A percentile compares a stretch with the other conserved stretches of the same genome.
These are phyloP conservation scores for Tiliqua scincoides DNA, from an alignment of 2,113 vertebrate genomes.

Conservation along the genomic window DNA sequence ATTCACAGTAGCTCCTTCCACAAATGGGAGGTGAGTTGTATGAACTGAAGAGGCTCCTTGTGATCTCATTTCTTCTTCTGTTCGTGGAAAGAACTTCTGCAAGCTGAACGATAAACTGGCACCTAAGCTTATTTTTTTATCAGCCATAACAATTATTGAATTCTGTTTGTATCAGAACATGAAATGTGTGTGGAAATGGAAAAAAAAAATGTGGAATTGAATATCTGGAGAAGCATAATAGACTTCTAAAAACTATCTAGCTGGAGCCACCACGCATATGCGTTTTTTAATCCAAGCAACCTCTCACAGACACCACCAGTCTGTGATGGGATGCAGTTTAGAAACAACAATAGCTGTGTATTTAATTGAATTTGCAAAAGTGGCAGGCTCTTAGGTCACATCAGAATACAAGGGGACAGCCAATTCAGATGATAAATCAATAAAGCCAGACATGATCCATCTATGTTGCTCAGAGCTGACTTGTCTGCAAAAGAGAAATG, in stretches of 20 bases:
- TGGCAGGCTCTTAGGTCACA: not conserved
- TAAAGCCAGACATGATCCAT: conserved; percentile 17
- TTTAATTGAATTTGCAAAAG: conserved; percentile 16
- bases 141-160: not conserved
- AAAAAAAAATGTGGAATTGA: not conserved
- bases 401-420: conserved; percentile 2
- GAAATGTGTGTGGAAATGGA: not conserved
- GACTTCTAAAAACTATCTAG: too few relatives aligned
- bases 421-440: conserved; percentile 28
- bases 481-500: conserved; percentile 12
- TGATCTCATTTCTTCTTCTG: too few relatives aligned
- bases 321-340: too few relatives aligned
- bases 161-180: not conserved
- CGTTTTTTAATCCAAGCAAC: not conserved
- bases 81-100: too few relatives aligned
- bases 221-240: not conserved
- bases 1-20: too few relatives aligned
- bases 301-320: too few relatives aligned
- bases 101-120: too few relatives aligned
- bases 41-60: too few relatives aligned
- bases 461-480: not conserved
- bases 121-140: not conserved
- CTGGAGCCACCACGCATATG: not conserved
- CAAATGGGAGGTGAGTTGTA: too few relatives aligned
- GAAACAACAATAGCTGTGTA: not conserved